Conservation (phyloP, 2,888 invertebrate species). For the Oscheius sp. region DNA sequence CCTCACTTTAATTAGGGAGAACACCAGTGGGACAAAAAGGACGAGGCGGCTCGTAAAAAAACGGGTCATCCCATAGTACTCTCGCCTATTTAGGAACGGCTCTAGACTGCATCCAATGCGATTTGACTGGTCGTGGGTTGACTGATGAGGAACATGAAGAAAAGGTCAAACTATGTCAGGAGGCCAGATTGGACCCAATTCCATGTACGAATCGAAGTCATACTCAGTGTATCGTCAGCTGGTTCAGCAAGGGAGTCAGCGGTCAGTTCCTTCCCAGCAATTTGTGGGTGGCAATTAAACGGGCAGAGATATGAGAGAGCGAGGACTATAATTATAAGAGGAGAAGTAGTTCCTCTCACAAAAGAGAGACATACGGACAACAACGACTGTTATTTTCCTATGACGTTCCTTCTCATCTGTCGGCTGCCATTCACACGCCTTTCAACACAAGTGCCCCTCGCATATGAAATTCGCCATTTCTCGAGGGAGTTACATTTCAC, state of each 20-base stretch:
- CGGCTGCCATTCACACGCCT: constrained; percentile 17
- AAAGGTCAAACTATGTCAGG: constrained; percentile 55
- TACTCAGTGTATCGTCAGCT: constrained; percentile 67
- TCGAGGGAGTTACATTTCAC: constrained; percentile 18
- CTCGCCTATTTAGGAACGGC: constrained; percentile 7
- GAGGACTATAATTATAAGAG: background rate
- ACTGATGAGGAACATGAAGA: constrained; percentile 59
- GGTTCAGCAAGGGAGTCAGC: constrained; percentile 52
- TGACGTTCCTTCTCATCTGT: background rate
- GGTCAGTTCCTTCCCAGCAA: constrained; percentile 32
- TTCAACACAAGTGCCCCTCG: background rate
- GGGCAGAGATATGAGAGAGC: constrained; percentile 20
- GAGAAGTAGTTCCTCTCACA: background rate
- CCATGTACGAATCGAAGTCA: constrained; percentile 56
- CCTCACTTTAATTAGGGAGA: constrained; percentile 20
- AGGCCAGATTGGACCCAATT: constrained; percentile 55
- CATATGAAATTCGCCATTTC: constrained; percentile 30
- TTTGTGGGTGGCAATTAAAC: constrained; percentile 25
- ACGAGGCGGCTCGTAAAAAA: constrained; percentile 7
- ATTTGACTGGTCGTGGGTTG: constrained; percentile 55
- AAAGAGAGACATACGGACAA: background rate
- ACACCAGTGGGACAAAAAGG: constrained; percentile 7
- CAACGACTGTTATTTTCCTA: background rate
- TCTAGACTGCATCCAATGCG: constrained; percentile 64
- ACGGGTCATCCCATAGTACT: background rate